These are phyloP conservation scores for Drosophila lowei DNA, from an alignment of 1,140 invertebrate species.

Conservation along the genomic window DNA sequence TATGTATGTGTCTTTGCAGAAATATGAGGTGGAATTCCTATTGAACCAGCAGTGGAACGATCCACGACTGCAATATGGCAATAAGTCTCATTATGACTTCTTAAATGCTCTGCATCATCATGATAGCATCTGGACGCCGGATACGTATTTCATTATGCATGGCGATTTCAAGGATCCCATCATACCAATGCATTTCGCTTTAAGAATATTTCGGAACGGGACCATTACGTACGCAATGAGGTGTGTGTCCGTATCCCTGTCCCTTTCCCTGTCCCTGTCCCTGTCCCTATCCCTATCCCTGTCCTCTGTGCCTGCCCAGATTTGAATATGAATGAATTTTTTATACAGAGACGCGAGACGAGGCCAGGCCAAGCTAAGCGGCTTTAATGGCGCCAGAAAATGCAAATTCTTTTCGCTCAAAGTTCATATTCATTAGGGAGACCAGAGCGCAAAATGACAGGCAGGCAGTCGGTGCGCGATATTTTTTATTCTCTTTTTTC, in stretches of 20 bases:
- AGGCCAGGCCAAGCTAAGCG: constrained; percentile 36
- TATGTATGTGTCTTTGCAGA: constrained; percentile 84
- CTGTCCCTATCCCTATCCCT: not conserved
- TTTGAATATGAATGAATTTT: constrained; percentile 71
- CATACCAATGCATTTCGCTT: constrained; percentile 94
- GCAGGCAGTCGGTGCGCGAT: constrained; percentile 16
- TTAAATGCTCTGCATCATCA: constrained; percentile 95
- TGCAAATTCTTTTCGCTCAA: constrained; percentile 51
- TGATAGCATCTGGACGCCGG: constrained; percentile 94
- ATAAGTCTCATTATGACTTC: constrained; percentile 92
- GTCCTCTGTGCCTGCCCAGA: constrained; percentile 14
- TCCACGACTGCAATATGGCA: constrained; percentile 92
- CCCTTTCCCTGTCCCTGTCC: not conserved
- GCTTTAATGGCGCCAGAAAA: constrained; percentile 57
- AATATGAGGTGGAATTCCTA: constrained; percentile 97
- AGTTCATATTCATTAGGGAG: constrained; percentile 55
- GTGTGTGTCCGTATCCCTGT: constrained; percentile 83
- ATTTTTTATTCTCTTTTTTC: constrained; percentile 38
- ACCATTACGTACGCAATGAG: constrained; percentile 96
- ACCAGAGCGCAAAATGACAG: constrained; percentile 31
- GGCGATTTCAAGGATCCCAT: constrained; percentile 96
- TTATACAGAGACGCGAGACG: constrained; percentile 34
- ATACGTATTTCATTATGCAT: constrained; percentile 97
- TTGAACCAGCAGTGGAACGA: constrained; percentile 96
- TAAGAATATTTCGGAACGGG: constrained; percentile 95